These are phyloP conservation scores for Hippocampus zosterae DNA, from an alignment of 2,113 vertebrate species.

Conservation along the genomic window DNA sequence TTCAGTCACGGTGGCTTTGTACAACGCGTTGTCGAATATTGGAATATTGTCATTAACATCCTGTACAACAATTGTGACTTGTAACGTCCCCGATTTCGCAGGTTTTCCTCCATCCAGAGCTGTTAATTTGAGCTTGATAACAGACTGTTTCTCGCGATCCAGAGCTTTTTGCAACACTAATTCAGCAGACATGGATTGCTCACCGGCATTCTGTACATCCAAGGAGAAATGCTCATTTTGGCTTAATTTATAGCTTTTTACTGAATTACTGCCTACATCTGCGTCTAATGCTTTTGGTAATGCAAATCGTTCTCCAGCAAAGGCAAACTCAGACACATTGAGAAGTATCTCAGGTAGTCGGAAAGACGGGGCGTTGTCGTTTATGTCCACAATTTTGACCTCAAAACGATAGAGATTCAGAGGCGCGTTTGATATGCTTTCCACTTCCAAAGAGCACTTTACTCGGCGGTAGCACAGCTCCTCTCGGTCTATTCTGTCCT, in stretches of 20 bases:
- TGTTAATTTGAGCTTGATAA: slow-evolving; percentile 57
- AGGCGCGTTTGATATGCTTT: slow-evolving; percentile 77
- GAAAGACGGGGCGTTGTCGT: slow-evolving; percentile 79
- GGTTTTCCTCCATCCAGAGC: slow-evolving; percentile 72
- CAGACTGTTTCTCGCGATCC: slow-evolving; percentile 63
- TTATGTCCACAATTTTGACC: slow-evolving; percentile 76
- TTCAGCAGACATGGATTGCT: slow-evolving; percentile 58
- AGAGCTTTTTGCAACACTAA: slow-evolving; percentile 66
- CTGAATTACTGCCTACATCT: slow-evolving; percentile 58
- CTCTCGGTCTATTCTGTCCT: slow-evolving; percentile 78
- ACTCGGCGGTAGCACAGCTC: slow-evolving; percentile 66
- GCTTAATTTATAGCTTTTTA: slow-evolving; percentile 68
- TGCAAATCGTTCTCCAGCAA: slow-evolving; percentile 56
- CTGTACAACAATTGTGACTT: slow-evolving; percentile 59
- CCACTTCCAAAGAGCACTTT: slow-evolving; percentile 73
- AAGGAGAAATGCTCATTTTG: slow-evolving; percentile 68
- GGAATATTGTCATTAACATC: slow-evolving; percentile 74
- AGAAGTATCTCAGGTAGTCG: slow-evolving; percentile 54
- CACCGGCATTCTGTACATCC: slow-evolving; percentile 63
- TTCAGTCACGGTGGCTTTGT: slow-evolving; percentile 65
- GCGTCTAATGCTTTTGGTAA: slow-evolving; percentile 56
- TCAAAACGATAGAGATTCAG: slow-evolving; percentile 74
- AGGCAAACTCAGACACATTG: slow-evolving; percentile 64
- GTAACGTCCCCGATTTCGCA: slow-evolving; percentile 57
- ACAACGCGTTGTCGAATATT: slow-evolving; percentile 62